Percentiles rank a stretch among this genome's conserved stretches.
phyloP scores from a whole-genome alignment of 1,140 invertebrate genomes.

The Contarinia nasturtii region DNA sequence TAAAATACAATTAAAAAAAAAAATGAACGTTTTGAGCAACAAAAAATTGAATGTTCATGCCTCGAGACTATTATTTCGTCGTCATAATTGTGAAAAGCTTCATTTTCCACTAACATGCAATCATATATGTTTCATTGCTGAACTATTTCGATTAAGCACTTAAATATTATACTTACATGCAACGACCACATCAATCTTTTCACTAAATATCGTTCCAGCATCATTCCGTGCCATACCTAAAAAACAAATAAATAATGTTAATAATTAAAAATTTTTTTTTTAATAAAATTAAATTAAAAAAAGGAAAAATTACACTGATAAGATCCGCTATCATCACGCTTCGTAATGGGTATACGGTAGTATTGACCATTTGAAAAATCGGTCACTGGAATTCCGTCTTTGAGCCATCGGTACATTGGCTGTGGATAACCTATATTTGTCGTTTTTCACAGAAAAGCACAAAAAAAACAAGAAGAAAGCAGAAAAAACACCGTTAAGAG shows the following conservation, averaged over 20 bases:
- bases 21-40: slow-evolving; percentile 1
- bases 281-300: too few relatives aligned
- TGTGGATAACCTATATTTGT: slow-evolving; percentile 51
- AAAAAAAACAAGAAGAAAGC: too few relatives aligned
- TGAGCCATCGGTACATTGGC: slow-evolving; percentile 76
- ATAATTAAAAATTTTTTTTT: too few relatives aligned
- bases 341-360: slow-evolving; percentile 61
- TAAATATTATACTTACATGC: slow-evolving; percentile 56
- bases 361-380: slow-evolving; percentile 58
- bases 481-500: too few relatives aligned
- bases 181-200: slow-evolving; percentile 66
- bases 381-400: slow-evolving; percentile 55
- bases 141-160: slow-evolving; percentile 1
- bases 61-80: too few relatives aligned
- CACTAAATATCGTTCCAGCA: slow-evolving; percentile 76
- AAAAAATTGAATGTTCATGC: too few relatives aligned
- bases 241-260: too few relatives aligned
- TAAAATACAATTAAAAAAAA: slow-evolving; percentile 20
- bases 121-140: too few relatives aligned
- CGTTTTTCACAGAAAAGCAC: too few relatives aligned
- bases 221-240: slow-evolving; percentile 73
- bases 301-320: too few relatives aligned
- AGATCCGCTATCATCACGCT: slow-evolving; percentile 58
- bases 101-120: too few relatives aligned
- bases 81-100: too few relatives aligned